Evolutionary conservation across 1,140 invertebrate genomes (phyloP), one percentile per base, ranked within the genome.

Genomic region (Anoplophora glabripennis): DNA sequence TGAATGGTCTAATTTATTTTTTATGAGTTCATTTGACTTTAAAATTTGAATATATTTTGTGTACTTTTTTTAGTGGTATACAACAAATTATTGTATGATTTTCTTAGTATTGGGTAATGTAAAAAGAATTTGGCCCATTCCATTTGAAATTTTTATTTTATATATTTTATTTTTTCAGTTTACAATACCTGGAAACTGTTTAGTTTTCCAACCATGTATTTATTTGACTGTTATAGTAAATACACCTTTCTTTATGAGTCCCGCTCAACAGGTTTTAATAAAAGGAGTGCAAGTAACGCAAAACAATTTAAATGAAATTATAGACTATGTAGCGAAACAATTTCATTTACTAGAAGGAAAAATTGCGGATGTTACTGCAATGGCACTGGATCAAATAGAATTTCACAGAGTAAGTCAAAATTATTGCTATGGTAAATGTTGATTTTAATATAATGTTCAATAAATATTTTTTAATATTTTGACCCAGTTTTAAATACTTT

Each of bases 141-240:
- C n/a, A 12, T n/a, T 41, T 41, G 15, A 41, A 15, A 12, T n/a
- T 17, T 17, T 17, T 12, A 12, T 41, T n/a, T 41, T 41, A n/a
- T 12, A 41, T 41, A n/a, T 42, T 51, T 52, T 59, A 67, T 70
- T 64, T 62, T 76, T 79, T 45, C 72, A 90, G 86, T 89, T 90
- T 75, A 75, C 75, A 49, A 78, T 89, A 63, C 88, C 88, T 70
- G 89, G 89, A 15, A 88, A 84, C 70, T 73, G 76, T 41, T 66
- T 83, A 40, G 54, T 83, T 44, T 87, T 89, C 76, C 76, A 81
- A 61, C 89, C 90, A 47, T 81, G 87, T 65, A 81, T 93, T 57
- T 90, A 86, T 76, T 78, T 90, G 12, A 90, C 89, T 65, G 84
- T 92, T 62, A 87, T 92, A 75, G 88, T 86, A 10, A 88, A 92